phyloP scores from a whole-genome alignment of 2,888 invertebrate species.

The Phyto melanocephala region DNA sequence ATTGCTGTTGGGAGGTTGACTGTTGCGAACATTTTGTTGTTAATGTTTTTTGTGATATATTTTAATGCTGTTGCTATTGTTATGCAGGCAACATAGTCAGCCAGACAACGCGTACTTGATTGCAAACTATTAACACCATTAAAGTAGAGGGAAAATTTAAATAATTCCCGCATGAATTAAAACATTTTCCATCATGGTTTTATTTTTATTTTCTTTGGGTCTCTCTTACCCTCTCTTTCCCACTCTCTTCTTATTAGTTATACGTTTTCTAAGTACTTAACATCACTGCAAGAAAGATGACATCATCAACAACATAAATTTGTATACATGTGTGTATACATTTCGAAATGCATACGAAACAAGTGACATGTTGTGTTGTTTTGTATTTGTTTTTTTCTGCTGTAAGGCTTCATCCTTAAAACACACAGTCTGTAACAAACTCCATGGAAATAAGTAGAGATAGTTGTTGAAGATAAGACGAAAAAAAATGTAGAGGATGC shows the following conservation, averaged over 20 bases:
- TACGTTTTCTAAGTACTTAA: slow-evolving; percentile 28
- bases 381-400: neutral
- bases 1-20: slow-evolving; percentile 14
- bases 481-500: too few relatives aligned
- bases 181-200: slow-evolving; percentile 64
- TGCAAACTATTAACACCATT: slow-evolving; percentile 74
- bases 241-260: neutral
- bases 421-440: neutral
- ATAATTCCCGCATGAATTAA: slow-evolving; percentile 71
- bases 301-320: slow-evolving; percentile 37
- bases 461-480: neutral
- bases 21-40: neutral
- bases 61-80: slow-evolving; percentile 32
- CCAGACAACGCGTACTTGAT: slow-evolving; percentile 67
- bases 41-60: slow-evolving; percentile 27
- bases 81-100: slow-evolving; percentile 37
- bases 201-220: neutral
- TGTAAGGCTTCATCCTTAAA: neutral
- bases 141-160: slow-evolving; percentile 70
- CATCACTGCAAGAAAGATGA: neutral
- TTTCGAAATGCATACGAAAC: slow-evolving; percentile 29
- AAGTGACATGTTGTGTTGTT: slow-evolving; percentile 50
- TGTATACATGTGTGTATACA: slow-evolving; percentile 1
- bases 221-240: neutral
- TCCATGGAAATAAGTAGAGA: neutral